These are phyloP conservation scores for Drosophila cracens DNA, from an alignment of 2,888 invertebrate genomes.

Conservation along the genomic window DNA sequence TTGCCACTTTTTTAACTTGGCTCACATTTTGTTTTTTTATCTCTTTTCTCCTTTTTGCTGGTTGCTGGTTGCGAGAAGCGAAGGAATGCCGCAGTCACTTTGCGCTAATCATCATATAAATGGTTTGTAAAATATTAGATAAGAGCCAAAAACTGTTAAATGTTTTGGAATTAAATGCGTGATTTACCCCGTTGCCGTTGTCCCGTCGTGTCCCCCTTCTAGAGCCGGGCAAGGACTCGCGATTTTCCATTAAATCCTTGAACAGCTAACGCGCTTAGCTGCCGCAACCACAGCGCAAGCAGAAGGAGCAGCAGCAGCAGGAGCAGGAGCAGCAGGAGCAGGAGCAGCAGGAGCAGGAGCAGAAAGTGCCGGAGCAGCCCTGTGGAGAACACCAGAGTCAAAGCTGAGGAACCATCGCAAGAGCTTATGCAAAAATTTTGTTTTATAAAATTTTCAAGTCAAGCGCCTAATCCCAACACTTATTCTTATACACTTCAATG, in stretches of 20 bases:
- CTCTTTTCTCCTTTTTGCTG: background rate
- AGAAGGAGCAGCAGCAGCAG: slow-evolving; percentile 33
- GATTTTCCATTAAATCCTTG: slow-evolving; percentile 79
- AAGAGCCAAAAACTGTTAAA: slow-evolving; percentile 79
- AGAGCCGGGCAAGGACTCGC: slow-evolving; percentile 48
- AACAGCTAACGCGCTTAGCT: slow-evolving; percentile 78
- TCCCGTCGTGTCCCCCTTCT: slow-evolving; percentile 3
- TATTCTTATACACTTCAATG: slow-evolving; percentile 80
- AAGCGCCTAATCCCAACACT: slow-evolving; percentile 81
- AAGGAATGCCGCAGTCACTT: slow-evolving; percentile 60
- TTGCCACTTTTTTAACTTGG: slow-evolving; percentile 10
- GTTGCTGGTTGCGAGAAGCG: slow-evolving; percentile 17
- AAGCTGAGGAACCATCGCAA: slow-evolving; percentile 48
- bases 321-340: slow-evolving; percentile 5
- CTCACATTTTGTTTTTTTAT: slow-evolving; percentile 10
- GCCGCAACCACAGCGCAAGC: slow-evolving; percentile 49
- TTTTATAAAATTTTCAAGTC: slow-evolving; percentile 81
- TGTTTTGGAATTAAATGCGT: slow-evolving; percentile 83
- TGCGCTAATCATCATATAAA: slow-evolving; percentile 84
- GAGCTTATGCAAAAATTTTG: slow-evolving; percentile 81
- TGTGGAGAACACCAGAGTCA: slow-evolving; percentile 2
- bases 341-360: slow-evolving; percentile 7
- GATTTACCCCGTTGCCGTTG: slow-evolving; percentile 77
- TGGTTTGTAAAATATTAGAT: slow-evolving; percentile 83
- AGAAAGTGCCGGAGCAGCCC: slow-evolving; percentile 2